Evolutionary conservation across 2,113 vertebrate species (phyloP), one percentile per base, ranked within the genome.

Genomic region (Datnioides undecimradiatus): DNA sequence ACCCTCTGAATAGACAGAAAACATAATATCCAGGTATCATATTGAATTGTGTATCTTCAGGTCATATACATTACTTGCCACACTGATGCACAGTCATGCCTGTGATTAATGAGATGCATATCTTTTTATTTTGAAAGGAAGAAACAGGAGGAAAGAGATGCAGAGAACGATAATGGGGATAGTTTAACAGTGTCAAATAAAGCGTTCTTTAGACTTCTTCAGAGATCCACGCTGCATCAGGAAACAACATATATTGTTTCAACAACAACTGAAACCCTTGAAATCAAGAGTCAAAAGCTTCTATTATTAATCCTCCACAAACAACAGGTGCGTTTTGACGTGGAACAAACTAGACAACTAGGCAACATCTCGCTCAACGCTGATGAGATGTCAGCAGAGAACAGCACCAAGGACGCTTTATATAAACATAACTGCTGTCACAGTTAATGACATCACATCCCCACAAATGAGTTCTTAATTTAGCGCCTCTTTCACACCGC

Each of bases 251-350:
- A 63, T 57, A 66, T 5, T 0, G 12, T 76, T 82, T 63, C 38
- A 69, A 36, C 7, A 54, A 19, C 80, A 80, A 45, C 67, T 76
- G 49, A n/a, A 55, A 27, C 41, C 23, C 17, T n/a, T 0, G n/a
- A 65, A 63, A 74, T 74, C 46, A 64, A 73, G 17, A 40, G 7
- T 0, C 29, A 36, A 43, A 45, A 31, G 27, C 33, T 45, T 78
- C 79, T 88, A 41, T 76, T 79, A 76, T 74, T 64, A 80, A 73
- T 73, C 55, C 9, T 10, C 6, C 4, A 1, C 29, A 49, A 71
- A 66, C 33, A 75, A 79, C 82, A 83, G 77, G 73, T 79, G 87
- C 48, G 16, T 65, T 74, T 33, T 79, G 16, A 59, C 34, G 46
- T 29, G 48, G 43, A 55, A 46, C 17, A 57, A 72, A 72, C 21